Evolutionary conservation across 2,113 vertebrate species (phyloP).

Genomic region (Callaeas wilsoni): DNA sequence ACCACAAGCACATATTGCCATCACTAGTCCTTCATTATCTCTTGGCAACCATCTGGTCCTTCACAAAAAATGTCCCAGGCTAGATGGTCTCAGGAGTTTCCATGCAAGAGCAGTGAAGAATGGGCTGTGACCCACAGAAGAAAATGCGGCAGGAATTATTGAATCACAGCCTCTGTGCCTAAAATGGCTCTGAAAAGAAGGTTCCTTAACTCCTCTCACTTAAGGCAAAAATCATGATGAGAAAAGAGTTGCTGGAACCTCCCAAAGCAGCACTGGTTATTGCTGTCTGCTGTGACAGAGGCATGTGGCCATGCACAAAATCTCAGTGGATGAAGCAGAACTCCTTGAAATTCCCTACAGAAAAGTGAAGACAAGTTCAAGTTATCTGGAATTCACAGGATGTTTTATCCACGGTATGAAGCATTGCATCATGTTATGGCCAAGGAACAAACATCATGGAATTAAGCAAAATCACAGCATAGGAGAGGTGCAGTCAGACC

Average conservation of each 20-base stretch:
- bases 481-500: background rate
- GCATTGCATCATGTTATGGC: background rate
- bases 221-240: background rate
- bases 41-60: background rate
- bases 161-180: background rate
- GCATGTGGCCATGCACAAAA: background rate
- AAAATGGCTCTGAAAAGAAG: background rate
- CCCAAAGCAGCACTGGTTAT: background rate
- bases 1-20: background rate
- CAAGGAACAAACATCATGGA: background rate
- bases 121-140: background rate
- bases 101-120: background rate
- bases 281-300: background rate
- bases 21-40: background rate
- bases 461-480: background rate
- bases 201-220: background rate
- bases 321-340: background rate
- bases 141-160: rapidly evolving
- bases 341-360: background rate
- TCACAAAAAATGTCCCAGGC: background rate
- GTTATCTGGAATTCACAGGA: background rate
- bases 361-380: background rate
- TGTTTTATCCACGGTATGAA: background rate
- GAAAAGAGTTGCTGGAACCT: background rate
- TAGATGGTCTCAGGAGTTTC: background rate